These are phyloP conservation scores for Eristalis arbustorum DNA, from an alignment of 2,888 invertebrate species.

Conservation along the genomic window DNA sequence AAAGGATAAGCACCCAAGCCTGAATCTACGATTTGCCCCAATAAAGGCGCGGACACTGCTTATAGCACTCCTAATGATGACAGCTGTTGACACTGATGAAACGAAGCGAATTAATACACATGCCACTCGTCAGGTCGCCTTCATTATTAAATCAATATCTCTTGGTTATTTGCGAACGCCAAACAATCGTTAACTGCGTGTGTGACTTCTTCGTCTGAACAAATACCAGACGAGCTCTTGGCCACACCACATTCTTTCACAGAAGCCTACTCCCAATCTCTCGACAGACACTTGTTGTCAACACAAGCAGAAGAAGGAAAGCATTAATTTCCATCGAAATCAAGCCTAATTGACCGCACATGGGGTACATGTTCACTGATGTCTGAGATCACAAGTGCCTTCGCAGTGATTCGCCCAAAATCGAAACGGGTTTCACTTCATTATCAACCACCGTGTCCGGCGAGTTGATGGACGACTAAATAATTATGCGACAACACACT, in stretches of 20 bases:
- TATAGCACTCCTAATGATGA: too few species aligned
- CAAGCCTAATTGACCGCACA: background rate
- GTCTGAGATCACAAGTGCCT: background rate
- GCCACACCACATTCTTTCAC: background rate
- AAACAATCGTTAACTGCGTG: background rate
- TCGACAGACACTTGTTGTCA: background rate
- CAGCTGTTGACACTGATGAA: too few species aligned
- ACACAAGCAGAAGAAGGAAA: background rate
- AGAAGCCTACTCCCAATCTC: background rate
- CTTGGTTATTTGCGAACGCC: too few species aligned
- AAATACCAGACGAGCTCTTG: background rate
- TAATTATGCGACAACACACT: background rate
- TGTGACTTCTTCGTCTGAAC: background rate
- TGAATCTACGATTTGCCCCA: too few species aligned
- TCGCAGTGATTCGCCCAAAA: background rate
- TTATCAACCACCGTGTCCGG: background rate
- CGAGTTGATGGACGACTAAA: background rate
- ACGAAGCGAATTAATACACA: too few species aligned
- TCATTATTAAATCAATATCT: too few species aligned
- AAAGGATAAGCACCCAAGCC: too few species aligned
- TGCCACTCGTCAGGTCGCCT: too few species aligned
- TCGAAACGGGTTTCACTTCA: background rate
- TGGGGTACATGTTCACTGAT: background rate
- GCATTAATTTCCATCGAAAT: background rate
- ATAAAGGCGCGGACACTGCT: too few species aligned